phyloP scores from a whole-genome alignment of 2,797 vertebrate genomes.

The Pangasius djambal region DNA sequence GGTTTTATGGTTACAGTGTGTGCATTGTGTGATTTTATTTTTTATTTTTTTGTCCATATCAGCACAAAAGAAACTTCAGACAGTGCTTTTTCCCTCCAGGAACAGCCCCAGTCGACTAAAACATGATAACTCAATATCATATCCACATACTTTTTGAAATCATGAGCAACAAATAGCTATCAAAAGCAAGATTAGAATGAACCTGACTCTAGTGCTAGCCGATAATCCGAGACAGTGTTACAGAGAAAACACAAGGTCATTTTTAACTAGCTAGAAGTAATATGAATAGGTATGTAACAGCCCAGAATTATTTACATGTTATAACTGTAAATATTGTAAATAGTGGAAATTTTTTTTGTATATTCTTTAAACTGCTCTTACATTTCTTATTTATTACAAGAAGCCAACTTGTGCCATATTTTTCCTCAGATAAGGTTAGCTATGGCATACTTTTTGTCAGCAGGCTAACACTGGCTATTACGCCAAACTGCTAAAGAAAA shows the following conservation, averaged over 20 bases:
- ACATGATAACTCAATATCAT: not conserved
- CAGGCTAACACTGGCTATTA: too few species aligned
- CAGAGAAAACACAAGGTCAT: not conserved
- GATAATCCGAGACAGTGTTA: not conserved
- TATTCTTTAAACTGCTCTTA: not conserved
- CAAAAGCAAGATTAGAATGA: not conserved
- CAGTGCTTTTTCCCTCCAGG: not conserved
- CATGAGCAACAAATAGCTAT: not conserved
- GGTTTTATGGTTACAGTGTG: not conserved
- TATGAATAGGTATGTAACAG: not conserved
- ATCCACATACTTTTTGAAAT: not conserved
- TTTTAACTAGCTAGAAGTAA: not conserved
- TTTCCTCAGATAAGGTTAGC: not conserved
- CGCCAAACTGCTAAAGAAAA: too few species aligned
- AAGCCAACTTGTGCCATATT: not conserved
- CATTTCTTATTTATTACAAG: not conserved
- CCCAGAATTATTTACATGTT: not conserved
- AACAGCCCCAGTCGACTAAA: not conserved
- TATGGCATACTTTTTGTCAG: too few species aligned
- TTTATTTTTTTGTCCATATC: not conserved
- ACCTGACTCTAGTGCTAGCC: not conserved
- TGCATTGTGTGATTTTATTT: too few species aligned
- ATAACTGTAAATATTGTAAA: not conserved
- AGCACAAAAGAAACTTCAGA: not conserved
- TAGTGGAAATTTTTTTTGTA: not conserved